These are phyloP conservation scores for Nomada hirtipes DNA, from an alignment of 2,888 invertebrate genomes.

Conservation along the genomic window DNA sequence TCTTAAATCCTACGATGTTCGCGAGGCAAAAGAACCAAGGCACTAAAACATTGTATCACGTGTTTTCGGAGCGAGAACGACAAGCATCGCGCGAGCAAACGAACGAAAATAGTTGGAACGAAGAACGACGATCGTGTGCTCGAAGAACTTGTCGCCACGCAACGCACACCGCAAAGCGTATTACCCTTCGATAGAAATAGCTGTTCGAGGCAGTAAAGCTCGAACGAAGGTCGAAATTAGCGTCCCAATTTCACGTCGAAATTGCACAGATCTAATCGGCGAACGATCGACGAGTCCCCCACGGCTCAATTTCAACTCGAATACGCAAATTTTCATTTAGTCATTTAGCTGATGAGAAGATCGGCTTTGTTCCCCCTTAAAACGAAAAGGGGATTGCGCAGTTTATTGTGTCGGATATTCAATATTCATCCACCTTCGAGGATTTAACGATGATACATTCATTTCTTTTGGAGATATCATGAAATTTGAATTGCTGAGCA, in stretches of 20 bases:
- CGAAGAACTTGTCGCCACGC: neutral
- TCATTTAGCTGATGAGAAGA: conserved; percentile 36
- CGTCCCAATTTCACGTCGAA: neutral
- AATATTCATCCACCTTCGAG: neutral
- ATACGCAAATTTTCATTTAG: conserved; percentile 25
- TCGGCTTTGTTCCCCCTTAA: neutral
- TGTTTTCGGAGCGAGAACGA: conserved; percentile 8
- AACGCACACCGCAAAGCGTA: conserved; percentile 9
- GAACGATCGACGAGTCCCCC: neutral
- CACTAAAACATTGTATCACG: conserved; percentile 28
- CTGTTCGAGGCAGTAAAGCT: neutral
- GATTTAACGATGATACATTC: neutral
- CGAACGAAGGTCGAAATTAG: neutral
- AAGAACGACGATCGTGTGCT: neutral
- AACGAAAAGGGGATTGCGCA: neutral
- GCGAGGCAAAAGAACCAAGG: conserved; percentile 50
- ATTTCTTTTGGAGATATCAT: neutral
- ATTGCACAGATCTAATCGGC: neutral
- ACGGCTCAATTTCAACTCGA: neutral
- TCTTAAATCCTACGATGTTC: conserved; percentile 39
- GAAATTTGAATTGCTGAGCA: neutral
- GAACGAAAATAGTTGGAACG: conserved; percentile 20
- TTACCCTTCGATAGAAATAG: conserved; percentile 9
- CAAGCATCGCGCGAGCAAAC: neutral
- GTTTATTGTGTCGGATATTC: neutral